Conservation (phyloP, 2,797 vertebrate species). For the Coregonus sp. region DNA sequence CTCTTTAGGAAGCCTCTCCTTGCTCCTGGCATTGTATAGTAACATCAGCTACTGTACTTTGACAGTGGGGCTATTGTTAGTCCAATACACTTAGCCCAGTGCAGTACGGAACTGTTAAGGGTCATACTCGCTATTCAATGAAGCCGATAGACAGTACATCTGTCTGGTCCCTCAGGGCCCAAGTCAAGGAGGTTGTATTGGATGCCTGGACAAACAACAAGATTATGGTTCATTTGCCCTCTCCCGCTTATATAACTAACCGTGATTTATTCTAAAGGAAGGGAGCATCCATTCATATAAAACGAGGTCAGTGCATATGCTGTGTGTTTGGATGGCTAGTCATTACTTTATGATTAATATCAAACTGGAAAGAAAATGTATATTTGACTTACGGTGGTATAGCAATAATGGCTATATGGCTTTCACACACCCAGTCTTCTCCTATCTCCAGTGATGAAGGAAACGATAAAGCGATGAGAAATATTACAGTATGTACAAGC, state of each 20-base stretch:
- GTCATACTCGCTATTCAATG: conserved; percentile 41
- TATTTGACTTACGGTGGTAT: neutral
- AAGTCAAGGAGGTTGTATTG: conserved; percentile 31
- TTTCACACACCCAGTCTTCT: neutral
- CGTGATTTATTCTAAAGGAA: conserved; percentile 13
- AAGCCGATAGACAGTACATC: conserved; percentile 27
- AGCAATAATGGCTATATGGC: neutral
- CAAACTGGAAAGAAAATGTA: neutral
- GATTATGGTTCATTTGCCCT: conserved; percentile 25
- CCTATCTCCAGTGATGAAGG: neutral
- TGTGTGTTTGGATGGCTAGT: neutral
- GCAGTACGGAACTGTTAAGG: conserved; percentile 25
- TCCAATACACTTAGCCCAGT: conserved; percentile 48
- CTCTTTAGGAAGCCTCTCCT: conserved; percentile 1
- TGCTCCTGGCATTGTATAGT: neutral
- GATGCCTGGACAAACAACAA: conserved; percentile 26
- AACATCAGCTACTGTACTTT: conserved; percentile 12
- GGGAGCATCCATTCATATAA: neutral
- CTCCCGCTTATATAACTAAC: conserved; percentile 13
- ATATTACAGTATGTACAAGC: neutral
- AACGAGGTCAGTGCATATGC: neutral
- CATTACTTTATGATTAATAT: conserved; percentile 1
- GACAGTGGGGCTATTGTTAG: conserved; percentile 35
- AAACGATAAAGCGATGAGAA: neutral
- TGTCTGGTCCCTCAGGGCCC: conserved; percentile 48